Conservation (phyloP, 2,888 invertebrate species). For the Barypeithes pellucidus region DNA sequence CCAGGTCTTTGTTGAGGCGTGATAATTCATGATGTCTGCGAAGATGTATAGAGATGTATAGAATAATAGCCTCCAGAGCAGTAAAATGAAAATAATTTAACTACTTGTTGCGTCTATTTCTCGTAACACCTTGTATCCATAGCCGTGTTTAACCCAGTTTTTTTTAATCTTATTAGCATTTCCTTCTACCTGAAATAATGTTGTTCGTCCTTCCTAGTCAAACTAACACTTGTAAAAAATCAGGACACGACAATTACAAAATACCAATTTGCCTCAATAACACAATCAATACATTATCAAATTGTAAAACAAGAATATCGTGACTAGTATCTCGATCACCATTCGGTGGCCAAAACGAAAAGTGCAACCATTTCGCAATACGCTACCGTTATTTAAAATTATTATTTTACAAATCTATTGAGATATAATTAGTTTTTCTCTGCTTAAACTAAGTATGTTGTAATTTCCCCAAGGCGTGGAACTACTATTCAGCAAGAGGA, state of each 20-base stretch:
- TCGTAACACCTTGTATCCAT: too few relatives aligned
- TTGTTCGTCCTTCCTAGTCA: neutral
- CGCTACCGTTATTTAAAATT: constrained; percentile 23
- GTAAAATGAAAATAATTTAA: too few relatives aligned
- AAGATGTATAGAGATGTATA: too few relatives aligned
- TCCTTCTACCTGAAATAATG: neutral
- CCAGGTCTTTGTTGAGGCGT: too few relatives aligned
- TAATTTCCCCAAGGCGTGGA: too few relatives aligned
- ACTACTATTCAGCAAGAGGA: too few relatives aligned
- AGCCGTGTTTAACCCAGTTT: too few relatives aligned
- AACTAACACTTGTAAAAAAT: constrained; percentile 21
- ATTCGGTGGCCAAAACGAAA: constrained; percentile 33
- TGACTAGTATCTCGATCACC: constrained; percentile 21
- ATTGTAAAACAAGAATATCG: constrained; percentile 35
- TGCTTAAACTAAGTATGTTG: neutral
- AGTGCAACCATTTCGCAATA: constrained; percentile 23
- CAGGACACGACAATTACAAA: constrained; percentile 16
- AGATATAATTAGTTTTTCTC: neutral
- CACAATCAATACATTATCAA: constrained; percentile 25
- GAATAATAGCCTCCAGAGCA: too few relatives aligned
- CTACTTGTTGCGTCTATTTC: too few relatives aligned
- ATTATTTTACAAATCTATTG: neutral
- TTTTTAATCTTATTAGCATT: neutral
- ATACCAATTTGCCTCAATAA: constrained; percentile 26
- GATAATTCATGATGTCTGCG: too few relatives aligned